Evolutionary conservation across 2,113 vertebrate species (phyloP).

Genomic region (Petaurus breviceps): DNA sequence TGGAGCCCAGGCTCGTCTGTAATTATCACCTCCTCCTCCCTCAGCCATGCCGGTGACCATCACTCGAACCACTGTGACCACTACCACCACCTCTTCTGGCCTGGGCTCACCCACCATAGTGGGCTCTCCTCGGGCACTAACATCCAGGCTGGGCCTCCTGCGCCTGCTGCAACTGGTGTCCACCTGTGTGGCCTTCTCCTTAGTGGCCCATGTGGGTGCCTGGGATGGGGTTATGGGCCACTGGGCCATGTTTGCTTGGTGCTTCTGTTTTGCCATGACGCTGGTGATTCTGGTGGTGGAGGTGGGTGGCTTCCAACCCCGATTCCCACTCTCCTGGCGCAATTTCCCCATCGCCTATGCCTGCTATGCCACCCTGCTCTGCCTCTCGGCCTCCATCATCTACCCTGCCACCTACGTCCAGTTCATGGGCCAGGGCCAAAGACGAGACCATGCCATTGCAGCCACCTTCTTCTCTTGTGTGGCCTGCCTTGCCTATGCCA

Average conservation of each 20-base stretch:
- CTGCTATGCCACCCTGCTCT: conserved; percentile 91
- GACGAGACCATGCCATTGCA: conserved; percentile 84
- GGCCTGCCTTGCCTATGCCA: conserved; percentile 88
- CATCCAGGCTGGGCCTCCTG: conserved; percentile 87
- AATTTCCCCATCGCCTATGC: conserved; percentile 94
- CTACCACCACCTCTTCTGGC: conserved; percentile 42
- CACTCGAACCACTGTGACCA: conserved; percentile 69
- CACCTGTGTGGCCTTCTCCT: conserved; percentile 91
- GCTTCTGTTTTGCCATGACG: conserved; percentile 90
- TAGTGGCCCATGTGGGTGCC: conserved; percentile 83
- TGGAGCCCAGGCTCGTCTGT: neutral
- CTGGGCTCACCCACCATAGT: conserved; percentile 76
- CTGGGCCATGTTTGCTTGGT: conserved; percentile 94
- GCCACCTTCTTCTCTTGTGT: conserved; percentile 90
- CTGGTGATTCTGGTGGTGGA: conserved; percentile 90
- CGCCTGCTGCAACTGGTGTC: conserved; percentile 88
- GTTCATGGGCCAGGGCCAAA: neutral
- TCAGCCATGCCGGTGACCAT: conserved; percentile 48
- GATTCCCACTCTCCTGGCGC: conserved; percentile 90
- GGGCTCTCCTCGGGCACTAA: conserved; percentile 76
- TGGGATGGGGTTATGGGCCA: conserved; percentile 77
- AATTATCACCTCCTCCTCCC: neutral
- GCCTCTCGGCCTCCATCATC: conserved; percentile 92
- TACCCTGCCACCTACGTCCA: conserved; percentile 88
- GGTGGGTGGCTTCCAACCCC: conserved; percentile 86